These are phyloP conservation scores for Pharmacophagus antenor DNA, from an alignment of 2,888 invertebrate genomes.

Conservation along the genomic window DNA sequence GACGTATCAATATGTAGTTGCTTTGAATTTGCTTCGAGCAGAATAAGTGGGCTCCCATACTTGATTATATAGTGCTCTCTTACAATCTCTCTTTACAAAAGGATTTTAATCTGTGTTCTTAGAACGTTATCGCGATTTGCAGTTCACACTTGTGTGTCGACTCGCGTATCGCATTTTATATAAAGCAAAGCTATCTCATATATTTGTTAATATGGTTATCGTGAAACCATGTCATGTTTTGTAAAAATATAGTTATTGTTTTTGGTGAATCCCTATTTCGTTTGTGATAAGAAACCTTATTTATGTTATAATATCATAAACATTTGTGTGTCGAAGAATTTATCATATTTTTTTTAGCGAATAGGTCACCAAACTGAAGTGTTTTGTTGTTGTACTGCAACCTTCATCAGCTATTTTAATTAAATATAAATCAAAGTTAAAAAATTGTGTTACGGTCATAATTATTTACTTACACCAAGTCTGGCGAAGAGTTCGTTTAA, in stretches of 20 bases:
- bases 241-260: no score
- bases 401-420: no score
- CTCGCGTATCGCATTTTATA: conserved; percentile 11
- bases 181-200: conserved; percentile 8
- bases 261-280: not conserved
- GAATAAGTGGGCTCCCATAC: conserved; percentile 5
- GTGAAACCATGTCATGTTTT: not conserved
- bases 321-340: no score
- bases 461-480: no score
- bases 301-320: no score
- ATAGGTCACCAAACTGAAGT: no score
- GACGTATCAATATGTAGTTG: conserved; percentile 42
- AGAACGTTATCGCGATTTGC: conserved; percentile 8
- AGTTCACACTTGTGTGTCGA: conserved; percentile 1
- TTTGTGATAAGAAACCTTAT: not conserved
- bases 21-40: conserved; percentile 42
- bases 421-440: no score
- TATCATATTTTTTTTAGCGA: no score
- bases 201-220: not conserved
- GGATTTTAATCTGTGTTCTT: conserved; percentile 11
- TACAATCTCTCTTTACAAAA: conserved; percentile 7
- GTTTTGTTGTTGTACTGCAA: no score
- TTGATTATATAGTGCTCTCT: conserved; percentile 10
- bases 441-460: no score
- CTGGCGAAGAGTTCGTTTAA: no score